Evolutionary conservation across 2,113 vertebrate genomes (phyloP).

Genomic region (Marmota flaviventris): DNA sequence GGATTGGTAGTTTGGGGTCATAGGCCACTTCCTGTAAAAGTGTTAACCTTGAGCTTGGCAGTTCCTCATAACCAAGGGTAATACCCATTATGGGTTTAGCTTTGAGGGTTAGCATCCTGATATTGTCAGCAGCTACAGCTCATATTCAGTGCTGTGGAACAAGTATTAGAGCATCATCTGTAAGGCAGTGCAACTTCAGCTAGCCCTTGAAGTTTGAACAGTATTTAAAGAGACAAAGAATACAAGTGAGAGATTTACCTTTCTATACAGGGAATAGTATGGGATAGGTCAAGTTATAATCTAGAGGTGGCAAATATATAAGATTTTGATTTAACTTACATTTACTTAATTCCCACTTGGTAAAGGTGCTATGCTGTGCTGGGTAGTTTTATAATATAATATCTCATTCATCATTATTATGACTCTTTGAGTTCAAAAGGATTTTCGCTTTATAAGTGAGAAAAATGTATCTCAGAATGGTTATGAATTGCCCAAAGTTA

Average conservation of each 20-base stretch:
- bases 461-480: neutral
- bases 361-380: neutral
- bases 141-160: neutral
- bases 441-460: neutral
- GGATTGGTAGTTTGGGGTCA: neutral
- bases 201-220: neutral
- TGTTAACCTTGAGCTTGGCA: neutral
- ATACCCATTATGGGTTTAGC: neutral
- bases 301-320: neutral
- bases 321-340: neutral
- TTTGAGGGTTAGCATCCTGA: neutral
- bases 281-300: neutral
- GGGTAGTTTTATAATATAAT: neutral
- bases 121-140: neutral
- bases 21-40: neutral
- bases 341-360: neutral
- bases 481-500: neutral
- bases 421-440: neutral
- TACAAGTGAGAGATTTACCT: neutral
- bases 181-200: neutral
- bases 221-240: neutral
- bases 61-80: neutral
- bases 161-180: neutral
- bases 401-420: conserved; percentile 10
- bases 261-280: neutral